Evolutionary conservation across 2,888 invertebrate species (phyloP).

Genomic region (Griposia aprilina): DNA sequence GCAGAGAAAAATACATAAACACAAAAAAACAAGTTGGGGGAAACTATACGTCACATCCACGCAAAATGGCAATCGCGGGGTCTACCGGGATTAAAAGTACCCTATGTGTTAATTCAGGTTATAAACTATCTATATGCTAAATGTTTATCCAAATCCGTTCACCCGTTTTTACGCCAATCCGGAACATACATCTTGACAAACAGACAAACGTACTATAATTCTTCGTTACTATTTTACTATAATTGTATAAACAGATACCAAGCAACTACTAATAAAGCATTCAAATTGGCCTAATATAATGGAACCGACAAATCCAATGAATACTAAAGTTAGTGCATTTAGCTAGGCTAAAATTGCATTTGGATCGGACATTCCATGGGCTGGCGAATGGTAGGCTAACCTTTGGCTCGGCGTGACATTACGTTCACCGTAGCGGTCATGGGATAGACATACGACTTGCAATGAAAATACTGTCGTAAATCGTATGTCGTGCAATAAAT

Average conservation of each 20-base stretch:
- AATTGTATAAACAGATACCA: neutral
- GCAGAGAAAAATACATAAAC: no score
- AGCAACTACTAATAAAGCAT: slow-evolving; percentile 22
- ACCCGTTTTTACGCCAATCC: no score
- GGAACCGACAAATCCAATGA: slow-evolving; percentile 39
- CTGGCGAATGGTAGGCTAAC: slow-evolving; percentile 74
- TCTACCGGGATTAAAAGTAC: no score
- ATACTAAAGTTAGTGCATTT: slow-evolving; percentile 45
- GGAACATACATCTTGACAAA: no score
- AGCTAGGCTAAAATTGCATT: slow-evolving; percentile 48
- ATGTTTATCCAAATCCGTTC: no score
- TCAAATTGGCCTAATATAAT: slow-evolving; percentile 17
- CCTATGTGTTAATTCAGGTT: no score
- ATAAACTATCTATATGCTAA: no score
- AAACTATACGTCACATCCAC: no score
- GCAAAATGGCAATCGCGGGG: no score
- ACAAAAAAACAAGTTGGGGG: no score
- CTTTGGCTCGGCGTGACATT: slow-evolving; percentile 78
- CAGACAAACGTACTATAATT: no score
- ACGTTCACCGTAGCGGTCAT: slow-evolving; percentile 75
- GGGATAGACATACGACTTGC: slow-evolving; percentile 49
- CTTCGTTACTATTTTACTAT: no score
- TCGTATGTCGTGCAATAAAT: slow-evolving; percentile 17
- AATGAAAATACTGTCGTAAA: slow-evolving; percentile 27
- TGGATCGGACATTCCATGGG: slow-evolving; percentile 58